Percentiles rank a stretch among this genome's conserved stretches.
phyloP scores from a whole-genome alignment of 2,888 invertebrate genomes.

The Epirrhoe alternata region DNA sequence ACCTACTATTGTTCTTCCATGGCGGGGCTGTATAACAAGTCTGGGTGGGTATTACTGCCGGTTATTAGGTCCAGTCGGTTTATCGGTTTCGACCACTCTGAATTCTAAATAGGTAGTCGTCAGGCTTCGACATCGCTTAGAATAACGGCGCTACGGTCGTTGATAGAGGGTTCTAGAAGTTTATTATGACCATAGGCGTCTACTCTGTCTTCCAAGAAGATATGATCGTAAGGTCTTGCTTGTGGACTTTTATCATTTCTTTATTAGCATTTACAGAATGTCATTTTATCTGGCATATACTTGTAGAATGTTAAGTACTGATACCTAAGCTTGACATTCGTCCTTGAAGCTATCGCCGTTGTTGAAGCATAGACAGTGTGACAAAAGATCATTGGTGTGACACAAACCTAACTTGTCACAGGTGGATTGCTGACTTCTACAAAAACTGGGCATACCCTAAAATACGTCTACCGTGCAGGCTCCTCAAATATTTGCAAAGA shows the following conservation, averaged over 20 bases:
- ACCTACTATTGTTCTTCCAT: conserved; percentile 8
- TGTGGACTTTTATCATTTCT: background rate
- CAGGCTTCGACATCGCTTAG: conserved; percentile 18
- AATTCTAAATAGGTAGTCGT: conserved; percentile 58
- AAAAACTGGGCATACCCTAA: too few species aligned
- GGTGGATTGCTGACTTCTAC: too few species aligned
- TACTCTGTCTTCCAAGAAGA: background rate
- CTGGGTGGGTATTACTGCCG: conserved; percentile 58
- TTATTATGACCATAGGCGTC: background rate
- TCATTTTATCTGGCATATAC: too few species aligned
- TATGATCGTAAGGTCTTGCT: background rate
- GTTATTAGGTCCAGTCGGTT: conserved; percentile 61
- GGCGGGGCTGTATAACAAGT: conserved; percentile 46
- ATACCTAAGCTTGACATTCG: too few species aligned
- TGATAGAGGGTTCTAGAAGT: background rate
- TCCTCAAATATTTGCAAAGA: too few species aligned
- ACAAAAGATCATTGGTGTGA: too few species aligned
- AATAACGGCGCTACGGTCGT: conserved; percentile 2
- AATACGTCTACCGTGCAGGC: too few species aligned
- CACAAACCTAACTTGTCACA: too few species aligned
- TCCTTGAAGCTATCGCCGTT: too few species aligned
- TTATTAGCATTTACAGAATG: too few species aligned
- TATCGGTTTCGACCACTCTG: conserved; percentile 57
- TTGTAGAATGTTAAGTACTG: too few species aligned
- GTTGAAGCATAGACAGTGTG: too few species aligned